Evolutionary conservation across 2,797 vertebrate species (phyloP).

Genomic region (Orestias chungarensis): DNA sequence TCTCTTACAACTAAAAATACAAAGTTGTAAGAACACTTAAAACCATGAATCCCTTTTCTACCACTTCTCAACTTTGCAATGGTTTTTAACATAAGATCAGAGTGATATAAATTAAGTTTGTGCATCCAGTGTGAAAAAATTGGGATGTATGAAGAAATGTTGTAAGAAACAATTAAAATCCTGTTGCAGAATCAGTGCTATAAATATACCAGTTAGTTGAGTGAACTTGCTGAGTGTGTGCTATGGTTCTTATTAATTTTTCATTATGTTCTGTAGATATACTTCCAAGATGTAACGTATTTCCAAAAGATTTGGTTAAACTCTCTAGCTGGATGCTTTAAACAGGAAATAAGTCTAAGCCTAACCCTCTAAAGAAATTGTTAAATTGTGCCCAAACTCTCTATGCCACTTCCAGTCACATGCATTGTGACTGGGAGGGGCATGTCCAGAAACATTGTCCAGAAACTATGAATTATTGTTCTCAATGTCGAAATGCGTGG

Average conservation of each 20-base stretch:
- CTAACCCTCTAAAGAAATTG: too few species aligned
- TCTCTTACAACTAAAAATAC: neutral
- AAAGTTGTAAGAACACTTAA: neutral
- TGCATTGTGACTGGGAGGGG: too few species aligned
- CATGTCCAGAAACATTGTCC: too few species aligned
- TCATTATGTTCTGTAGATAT: constrained; percentile 42
- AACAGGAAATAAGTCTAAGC: constrained; percentile 5
- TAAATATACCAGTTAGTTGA: constrained; percentile 28
- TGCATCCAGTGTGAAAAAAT: neutral
- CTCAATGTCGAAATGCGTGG: constrained; percentile 20
- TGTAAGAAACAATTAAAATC: constrained; percentile 14
- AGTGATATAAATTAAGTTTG: neutral
- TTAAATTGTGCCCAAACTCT: neutral
- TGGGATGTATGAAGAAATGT: neutral
- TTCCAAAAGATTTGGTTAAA: constrained; percentile 8
- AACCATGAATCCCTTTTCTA: neutral
- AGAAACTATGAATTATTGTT: constrained; percentile 31
- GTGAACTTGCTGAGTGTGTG: constrained; percentile 36
- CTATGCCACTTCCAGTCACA: constrained; percentile 21
- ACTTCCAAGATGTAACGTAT: constrained; percentile 32
- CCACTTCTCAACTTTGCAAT: neutral
- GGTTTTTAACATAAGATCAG: neutral
- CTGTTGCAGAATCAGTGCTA: constrained; percentile 38
- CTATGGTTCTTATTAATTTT: constrained; percentile 77
- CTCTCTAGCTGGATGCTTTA: constrained; percentile 2